A percentile compares a stretch with the other conserved stretches of the same genome.
Evolutionary conservation across 1,140 invertebrate species (phyloP).

Genomic region (Macrobrachium rosenbergii): DNA sequence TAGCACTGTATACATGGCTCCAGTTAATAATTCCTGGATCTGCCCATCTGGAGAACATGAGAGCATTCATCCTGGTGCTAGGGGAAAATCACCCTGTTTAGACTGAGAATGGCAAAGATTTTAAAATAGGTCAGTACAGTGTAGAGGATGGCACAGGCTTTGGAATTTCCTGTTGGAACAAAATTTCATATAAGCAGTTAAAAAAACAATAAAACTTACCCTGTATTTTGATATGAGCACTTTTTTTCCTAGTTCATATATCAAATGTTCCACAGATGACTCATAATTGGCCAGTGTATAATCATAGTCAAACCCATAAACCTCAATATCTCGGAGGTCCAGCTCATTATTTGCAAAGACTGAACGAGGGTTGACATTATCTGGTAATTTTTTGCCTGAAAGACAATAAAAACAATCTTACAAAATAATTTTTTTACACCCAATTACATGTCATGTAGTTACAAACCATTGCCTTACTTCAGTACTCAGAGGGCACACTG

Average conservation of each 20-base stretch:
- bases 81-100: too few relatives aligned
- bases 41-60: too few relatives aligned
- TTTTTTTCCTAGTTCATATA: slow-evolving; percentile 92
- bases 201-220: slow-evolving; percentile 73
- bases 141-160: too few relatives aligned
- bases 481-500: too few relatives aligned
- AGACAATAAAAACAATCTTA: slow-evolving; percentile 31
- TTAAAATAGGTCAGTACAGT: too few relatives aligned
- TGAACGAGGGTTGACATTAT: slow-evolving; percentile 85
- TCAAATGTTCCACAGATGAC: slow-evolving; percentile 87
- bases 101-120: too few relatives aligned
- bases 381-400: slow-evolving; percentile 87
- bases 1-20: too few relatives aligned
- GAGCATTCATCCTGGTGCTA: too few relatives aligned
- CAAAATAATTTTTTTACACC: neutral
- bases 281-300: slow-evolving; percentile 98
- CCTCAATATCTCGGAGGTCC: slow-evolving; percentile 89
- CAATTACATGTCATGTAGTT: neutral
- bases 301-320: slow-evolving; percentile 99
- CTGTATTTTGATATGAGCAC: slow-evolving; percentile 89
- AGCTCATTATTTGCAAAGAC: slow-evolving; percentile 99
- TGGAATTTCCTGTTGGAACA: too few relatives aligned
- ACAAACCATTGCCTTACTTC: too few relatives aligned
- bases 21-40: too few relatives aligned
- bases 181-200: neutral